A percentile compares a stretch with the other conserved stretches of the same genome.
Conservation (phyloP, 2,888 invertebrate species). For the Drosophila helvetica region DNA sequence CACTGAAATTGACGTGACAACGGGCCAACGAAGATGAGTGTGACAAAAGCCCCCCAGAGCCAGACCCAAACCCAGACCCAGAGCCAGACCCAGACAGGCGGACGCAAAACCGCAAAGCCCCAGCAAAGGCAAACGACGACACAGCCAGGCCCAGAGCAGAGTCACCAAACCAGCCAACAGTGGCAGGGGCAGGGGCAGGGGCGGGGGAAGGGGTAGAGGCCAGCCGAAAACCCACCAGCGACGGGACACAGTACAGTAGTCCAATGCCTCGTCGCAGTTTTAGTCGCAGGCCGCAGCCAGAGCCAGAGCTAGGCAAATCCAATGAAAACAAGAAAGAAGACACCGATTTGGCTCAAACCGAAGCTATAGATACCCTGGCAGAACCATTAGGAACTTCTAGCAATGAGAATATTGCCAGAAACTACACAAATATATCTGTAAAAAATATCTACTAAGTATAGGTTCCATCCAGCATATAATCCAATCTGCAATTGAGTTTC, state of each 20-base stretch:
- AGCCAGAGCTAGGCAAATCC: constrained; percentile 43
- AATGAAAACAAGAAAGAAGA: constrained; percentile 38
- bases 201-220: neutral
- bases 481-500: no score
- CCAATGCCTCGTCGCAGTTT: constrained; percentile 14
- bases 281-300: constrained; percentile 27
- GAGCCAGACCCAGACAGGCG: constrained; percentile 35
- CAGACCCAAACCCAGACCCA: neutral
- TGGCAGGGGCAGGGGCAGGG: neutral
- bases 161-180: neutral
- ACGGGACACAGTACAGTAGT: constrained; percentile 8
- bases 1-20: constrained; percentile 74
- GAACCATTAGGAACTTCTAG: neutral
- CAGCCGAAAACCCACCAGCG: constrained; percentile 30
- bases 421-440: no score
- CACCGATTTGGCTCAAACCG: neutral
- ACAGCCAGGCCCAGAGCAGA: neutral
- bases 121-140: constrained; percentile 26
- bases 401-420: neutral
- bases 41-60: constrained; percentile 66
- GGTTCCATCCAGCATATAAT: no score
- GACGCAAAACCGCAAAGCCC: constrained; percentile 55
- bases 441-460: no score
- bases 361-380: constrained; percentile 10
- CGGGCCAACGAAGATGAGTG: constrained; percentile 72